phyloP scores from a whole-genome alignment of 2,797 vertebrate species.

The Lindbergichthys nudifrons region DNA sequence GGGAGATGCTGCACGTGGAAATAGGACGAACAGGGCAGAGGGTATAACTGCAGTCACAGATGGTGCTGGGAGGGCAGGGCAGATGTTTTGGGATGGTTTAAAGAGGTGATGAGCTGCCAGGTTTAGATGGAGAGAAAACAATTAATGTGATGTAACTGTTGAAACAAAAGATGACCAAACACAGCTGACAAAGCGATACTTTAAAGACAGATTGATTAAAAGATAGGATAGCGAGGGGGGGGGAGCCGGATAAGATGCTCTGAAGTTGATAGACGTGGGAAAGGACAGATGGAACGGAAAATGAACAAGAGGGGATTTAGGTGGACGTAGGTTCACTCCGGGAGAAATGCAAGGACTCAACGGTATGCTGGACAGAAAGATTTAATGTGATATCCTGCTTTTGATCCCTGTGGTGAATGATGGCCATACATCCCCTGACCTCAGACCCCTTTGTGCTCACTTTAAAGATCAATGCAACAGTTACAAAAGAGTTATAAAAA shows the following conservation, averaged over 20 bases:
- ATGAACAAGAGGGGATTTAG: conserved; percentile 72
- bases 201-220: conserved; percentile 58
- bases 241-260: conserved; percentile 38
- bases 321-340: conserved; percentile 31
- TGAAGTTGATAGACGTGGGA: conserved; percentile 43
- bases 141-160: conserved; percentile 55
- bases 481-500: not conserved
- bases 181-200: conserved; percentile 39
- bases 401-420: conserved; percentile 34
- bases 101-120: conserved; percentile 62
- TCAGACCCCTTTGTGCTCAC: conserved; percentile 5
- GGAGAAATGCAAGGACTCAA: conserved; percentile 48
- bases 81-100: conserved; percentile 60
- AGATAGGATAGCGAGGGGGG: conserved; percentile 18
- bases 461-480: conserved; percentile 14
- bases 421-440: conserved; percentile 39
- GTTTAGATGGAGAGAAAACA: conserved; percentile 55
- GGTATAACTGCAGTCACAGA: conserved; percentile 49
- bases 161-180: conserved; percentile 46
- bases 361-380: conserved; percentile 27
- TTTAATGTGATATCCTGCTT: conserved; percentile 46
- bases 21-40: conserved; percentile 20
- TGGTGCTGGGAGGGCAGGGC: conserved; percentile 43
- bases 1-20: conserved; percentile 18
- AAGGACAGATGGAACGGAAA: conserved; percentile 72